phyloP scores from a whole-genome alignment of 2,797 vertebrate species.

The Phylloscopus collybita region DNA sequence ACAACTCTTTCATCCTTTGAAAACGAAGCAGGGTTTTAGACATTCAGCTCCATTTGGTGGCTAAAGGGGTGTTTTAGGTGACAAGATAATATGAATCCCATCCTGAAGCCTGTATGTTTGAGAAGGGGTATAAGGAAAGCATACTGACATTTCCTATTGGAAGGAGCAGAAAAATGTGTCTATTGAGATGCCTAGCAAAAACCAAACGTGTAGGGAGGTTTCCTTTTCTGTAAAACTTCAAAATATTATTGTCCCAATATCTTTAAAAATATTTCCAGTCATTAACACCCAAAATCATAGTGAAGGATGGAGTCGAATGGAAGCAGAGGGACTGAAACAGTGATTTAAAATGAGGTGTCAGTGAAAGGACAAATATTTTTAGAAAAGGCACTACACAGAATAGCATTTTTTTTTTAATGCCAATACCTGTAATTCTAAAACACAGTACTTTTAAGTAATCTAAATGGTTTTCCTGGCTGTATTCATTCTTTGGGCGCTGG shows the following conservation, averaged over 20 bases:
- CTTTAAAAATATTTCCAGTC: background rate
- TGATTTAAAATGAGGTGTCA: background rate
- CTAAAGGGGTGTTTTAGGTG: background rate
- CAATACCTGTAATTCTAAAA: background rate
- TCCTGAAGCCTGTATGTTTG: background rate
- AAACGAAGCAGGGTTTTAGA: background rate
- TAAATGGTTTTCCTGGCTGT: background rate
- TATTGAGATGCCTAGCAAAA: background rate
- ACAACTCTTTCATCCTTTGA: background rate
- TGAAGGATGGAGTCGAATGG: background rate
- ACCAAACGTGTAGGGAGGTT: background rate
- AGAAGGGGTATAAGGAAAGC: background rate
- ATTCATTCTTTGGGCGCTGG: background rate
- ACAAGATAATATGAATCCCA: background rate
- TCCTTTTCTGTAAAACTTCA: background rate
- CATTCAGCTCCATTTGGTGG: background rate
- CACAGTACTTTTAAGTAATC: background rate
- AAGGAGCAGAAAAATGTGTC: background rate
- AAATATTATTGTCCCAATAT: background rate
- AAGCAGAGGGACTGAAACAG: background rate
- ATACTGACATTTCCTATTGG: background rate
- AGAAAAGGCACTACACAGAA: background rate
- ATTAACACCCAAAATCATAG: background rate
- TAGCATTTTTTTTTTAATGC: fast-evolving
- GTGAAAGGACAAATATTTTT: background rate